Evolutionary conservation across 2,113 vertebrate species (phyloP).

Genomic region (Zosterops japonicus): DNA sequence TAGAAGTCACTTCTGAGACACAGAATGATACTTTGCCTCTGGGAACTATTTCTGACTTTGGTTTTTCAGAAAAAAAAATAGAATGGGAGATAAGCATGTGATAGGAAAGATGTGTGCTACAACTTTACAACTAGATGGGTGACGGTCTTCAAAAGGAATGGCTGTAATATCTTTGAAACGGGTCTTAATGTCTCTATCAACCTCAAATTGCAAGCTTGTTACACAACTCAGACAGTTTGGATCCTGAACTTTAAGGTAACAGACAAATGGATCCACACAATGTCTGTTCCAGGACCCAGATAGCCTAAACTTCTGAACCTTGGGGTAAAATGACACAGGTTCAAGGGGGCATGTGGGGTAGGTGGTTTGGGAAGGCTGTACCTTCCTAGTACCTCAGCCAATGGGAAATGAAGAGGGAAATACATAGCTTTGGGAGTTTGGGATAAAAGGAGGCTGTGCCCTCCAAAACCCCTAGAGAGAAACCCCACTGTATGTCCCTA

Average conservation of each 20-base stretch:
- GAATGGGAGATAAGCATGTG: neutral
- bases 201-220: neutral
- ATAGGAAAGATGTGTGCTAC: neutral
- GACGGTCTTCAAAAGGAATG: neutral
- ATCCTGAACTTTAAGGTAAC: neutral
- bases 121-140: accelerated
- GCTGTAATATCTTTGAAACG: neutral
- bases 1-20: neutral
- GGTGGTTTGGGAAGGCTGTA: accelerated
- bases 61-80: neutral
- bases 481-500: accelerated
- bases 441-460: accelerated
- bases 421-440: accelerated
- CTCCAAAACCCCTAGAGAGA: accelerated
- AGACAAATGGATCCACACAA: neutral
- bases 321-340: neutral
- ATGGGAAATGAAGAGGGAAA: neutral
- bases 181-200: neutral
- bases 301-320: neutral
- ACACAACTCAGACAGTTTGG: neutral
- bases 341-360: accelerated
- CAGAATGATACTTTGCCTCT: neutral
- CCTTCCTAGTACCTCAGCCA: neutral
- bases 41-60: neutral
- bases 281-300: neutral